Evolutionary conservation across 2,797 vertebrate species (phyloP), one percentile per base, ranked within the genome.

Genomic region (Lepidocolaptes lacrymiger): DNA sequence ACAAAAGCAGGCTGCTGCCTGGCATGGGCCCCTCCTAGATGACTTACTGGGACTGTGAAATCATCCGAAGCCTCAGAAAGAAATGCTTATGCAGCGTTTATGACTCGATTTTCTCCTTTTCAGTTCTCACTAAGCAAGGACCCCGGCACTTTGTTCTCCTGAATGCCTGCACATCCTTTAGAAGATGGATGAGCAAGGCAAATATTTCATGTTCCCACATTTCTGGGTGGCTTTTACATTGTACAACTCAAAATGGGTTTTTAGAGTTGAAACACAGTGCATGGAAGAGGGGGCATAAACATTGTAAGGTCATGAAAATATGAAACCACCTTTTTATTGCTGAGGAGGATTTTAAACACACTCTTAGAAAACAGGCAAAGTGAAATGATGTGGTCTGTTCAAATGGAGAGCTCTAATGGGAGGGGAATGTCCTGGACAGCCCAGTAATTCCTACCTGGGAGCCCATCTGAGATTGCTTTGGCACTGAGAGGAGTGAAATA

Each of bases 1-100:
- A 97, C 95, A 96, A 96, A 97, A 96, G 94, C 92, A 92, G 96
- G 89, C 94, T 96, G 82, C 95, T 96, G 95, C 95, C 96, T 96
- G 92, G 92, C 93, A 89, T 91, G 95, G 95, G 96, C 96, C 94
- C 95, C 96, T 97, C 95, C 96, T 96, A 96, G 95, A 96, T 96
- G 96, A 97, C 95, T 97, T 96, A 85, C 88, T 88, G 82, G 94
- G 85, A n/a, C 95, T 95, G 92, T 96, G 95, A 97, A 96, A 96
- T 97, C 96, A 96, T 95, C 95, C 93, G 89, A 91, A 95, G 92
- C 95, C 95, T 97, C 94, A 90, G 96, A 96, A 96, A 97, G 95
- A 97, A 95, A 63, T 94, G 95, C 96, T 96, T 93, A 93, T 67
- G 87, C 82, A 95, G 96, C 89, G 1, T 52, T 92, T 95, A 73